phyloP scores from a whole-genome alignment of 2,888 invertebrate species.

The Sinotaia quadrata region DNA sequence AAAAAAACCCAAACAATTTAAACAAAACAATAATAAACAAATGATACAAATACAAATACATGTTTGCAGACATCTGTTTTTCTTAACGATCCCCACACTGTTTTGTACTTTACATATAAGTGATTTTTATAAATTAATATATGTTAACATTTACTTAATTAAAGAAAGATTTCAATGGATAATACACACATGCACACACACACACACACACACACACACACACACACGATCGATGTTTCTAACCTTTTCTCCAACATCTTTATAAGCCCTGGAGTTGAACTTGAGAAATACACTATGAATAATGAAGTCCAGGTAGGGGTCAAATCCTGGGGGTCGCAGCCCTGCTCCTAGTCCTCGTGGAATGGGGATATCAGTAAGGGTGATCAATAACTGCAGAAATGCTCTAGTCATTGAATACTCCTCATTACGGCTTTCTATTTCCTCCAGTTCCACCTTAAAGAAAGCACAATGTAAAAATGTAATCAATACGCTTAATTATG shows the following conservation, averaged over 20 bases:
- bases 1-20: too few species aligned
- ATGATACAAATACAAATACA: too few species aligned
- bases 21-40: too few species aligned
- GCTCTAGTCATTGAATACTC: slow-evolving; percentile 90
- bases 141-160: too few species aligned
- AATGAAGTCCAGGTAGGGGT: slow-evolving; percentile 89
- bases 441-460: slow-evolving; percentile 89
- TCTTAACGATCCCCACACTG: too few species aligned
- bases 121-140: too few species aligned
- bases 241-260: slow-evolving; percentile 82
- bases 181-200: too few species aligned
- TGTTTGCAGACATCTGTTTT: too few species aligned
- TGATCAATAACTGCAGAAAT: slow-evolving; percentile 82
- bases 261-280: slow-evolving; percentile 86
- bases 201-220: too few species aligned
- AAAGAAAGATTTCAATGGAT: too few species aligned
- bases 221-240: too few species aligned
- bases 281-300: slow-evolving; percentile 85
- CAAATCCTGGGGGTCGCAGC: slow-evolving; percentile 85
- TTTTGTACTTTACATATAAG: too few species aligned
- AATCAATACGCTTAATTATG: neutral
- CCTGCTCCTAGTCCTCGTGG: slow-evolving; percentile 82
- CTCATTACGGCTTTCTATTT: slow-evolving; percentile 91
- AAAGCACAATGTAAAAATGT: slow-evolving; percentile 11
- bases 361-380: slow-evolving; percentile 76